These are phyloP conservation scores for Ceratosolen fusciceps DNA, from an alignment of 1,140 invertebrate species.

Conservation along the genomic window DNA sequence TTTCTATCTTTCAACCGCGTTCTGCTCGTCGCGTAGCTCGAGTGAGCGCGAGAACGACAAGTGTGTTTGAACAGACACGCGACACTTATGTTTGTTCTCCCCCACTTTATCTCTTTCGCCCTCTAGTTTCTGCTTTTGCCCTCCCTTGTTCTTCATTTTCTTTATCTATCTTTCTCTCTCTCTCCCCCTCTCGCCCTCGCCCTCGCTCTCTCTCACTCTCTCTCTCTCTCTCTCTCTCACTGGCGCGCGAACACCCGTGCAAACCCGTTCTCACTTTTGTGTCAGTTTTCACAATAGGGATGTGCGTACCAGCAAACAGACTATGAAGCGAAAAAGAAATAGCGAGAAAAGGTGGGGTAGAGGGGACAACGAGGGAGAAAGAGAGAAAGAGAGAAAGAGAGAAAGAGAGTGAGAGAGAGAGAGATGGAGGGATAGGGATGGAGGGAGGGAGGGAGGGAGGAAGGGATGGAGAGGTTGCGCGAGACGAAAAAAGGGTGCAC, in stretches of 20 bases:
- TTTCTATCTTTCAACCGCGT: neutral
- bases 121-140: slow-evolving; percentile 41
- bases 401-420: slow-evolving; percentile 9
- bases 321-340: neutral
- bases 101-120: slow-evolving; percentile 37
- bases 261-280: slow-evolving; percentile 55
- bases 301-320: slow-evolving; percentile 17
- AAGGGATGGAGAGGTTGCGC: neutral
- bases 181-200: neutral
- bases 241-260: neutral
- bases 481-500: neutral
- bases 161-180: neutral
- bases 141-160: slow-evolving; percentile 1
- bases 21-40: neutral
- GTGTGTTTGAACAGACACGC: slow-evolving; percentile 64
- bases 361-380: no score
- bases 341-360: no score
- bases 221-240: slow-evolving; percentile 10
- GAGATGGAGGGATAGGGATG: neutral
- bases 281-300: slow-evolving; percentile 60
- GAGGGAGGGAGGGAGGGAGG: neutral
- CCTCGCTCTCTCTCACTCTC: neutral
- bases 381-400: neutral
- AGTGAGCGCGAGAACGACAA: slow-evolving; percentile 42
- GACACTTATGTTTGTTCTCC: slow-evolving; percentile 62